Evolutionary conservation across 1,140 invertebrate genomes (phyloP).

Genomic region (Hypsibius dujardini): DNA sequence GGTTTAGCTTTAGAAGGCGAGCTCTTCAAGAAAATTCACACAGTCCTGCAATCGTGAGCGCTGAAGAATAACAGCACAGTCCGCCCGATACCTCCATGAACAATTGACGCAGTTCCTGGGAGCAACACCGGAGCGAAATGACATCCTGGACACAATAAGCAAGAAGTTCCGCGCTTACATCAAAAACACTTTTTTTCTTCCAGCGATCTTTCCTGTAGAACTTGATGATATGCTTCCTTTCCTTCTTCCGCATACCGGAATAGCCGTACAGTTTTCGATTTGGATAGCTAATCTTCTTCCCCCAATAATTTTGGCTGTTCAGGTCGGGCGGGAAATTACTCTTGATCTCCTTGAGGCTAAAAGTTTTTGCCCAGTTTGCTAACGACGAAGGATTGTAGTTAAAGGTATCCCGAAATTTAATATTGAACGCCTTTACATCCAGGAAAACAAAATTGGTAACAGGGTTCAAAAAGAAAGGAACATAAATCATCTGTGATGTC

Average conservation of each 20-base stretch:
- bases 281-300: not conserved
- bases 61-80: not conserved
- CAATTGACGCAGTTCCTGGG: not conserved
- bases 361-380: not conserved
- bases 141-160: not conserved
- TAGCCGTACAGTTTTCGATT: not conserved
- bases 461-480: not conserved
- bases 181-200: not conserved
- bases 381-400: not conserved
- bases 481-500: not conserved
- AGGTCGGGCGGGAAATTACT: not conserved
- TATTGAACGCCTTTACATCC: not conserved
- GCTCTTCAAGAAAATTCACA: not conserved
- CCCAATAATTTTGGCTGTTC: not conserved
- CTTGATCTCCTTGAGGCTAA: not conserved
- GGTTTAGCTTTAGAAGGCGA: not conserved
- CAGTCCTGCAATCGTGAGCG: not conserved
- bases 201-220: not conserved
- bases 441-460: not conserved
- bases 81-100: slow-evolving; percentile 1
- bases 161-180: not conserved
- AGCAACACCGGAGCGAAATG: not conserved
- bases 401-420: slow-evolving; percentile 1
- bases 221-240: not conserved
- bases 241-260: not conserved